phyloP scores from a whole-genome alignment of 2,888 invertebrate species.

The Scelioninae gen. 1 region DNA sequence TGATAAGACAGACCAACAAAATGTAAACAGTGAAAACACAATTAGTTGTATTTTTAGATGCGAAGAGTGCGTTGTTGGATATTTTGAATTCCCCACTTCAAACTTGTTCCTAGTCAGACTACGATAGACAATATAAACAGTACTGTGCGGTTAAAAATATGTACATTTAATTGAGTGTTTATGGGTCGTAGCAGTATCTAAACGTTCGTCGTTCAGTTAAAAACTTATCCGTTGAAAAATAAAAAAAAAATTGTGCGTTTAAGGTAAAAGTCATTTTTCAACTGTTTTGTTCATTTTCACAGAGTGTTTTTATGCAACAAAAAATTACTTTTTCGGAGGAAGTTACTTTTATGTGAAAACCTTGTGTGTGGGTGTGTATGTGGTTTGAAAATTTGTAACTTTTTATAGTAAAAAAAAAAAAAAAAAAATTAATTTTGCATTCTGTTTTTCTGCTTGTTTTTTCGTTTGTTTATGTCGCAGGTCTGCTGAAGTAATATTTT shows the following conservation, averaged over 20 bases:
- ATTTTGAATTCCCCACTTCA: conserved; percentile 60
- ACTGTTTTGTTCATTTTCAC: not conserved
- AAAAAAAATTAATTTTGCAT: no score
- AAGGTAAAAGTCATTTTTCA: conserved; percentile 49
- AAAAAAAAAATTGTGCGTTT: conserved; percentile 16
- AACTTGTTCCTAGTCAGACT: conserved; percentile 39
- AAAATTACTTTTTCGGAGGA: no score
- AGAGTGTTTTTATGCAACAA: no score
- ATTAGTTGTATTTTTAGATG: conserved; percentile 53
- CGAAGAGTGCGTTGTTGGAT: no score
- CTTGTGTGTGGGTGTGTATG: no score
- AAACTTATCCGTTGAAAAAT: conserved; percentile 43
- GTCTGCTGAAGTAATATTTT: no score
- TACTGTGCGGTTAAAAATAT: conserved; percentile 61
- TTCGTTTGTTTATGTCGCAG: no score
- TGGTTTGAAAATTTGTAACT: no score
- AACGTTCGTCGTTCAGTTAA: conserved; percentile 39
- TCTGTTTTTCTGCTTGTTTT: no score
- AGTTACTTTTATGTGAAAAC: no score
- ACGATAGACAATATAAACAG: conserved; percentile 65
- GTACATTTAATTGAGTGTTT: conserved; percentile 66
- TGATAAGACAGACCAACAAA: conserved; percentile 17
- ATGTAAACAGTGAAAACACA: conserved; percentile 47
- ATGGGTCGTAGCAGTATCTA: conserved; percentile 61
- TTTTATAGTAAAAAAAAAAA: no score